A percentile compares a stretch with the other conserved stretches of the same genome.
These are phyloP conservation scores for Rhea pennata DNA, from an alignment of 2,113 vertebrate species.

Conservation along the genomic window DNA sequence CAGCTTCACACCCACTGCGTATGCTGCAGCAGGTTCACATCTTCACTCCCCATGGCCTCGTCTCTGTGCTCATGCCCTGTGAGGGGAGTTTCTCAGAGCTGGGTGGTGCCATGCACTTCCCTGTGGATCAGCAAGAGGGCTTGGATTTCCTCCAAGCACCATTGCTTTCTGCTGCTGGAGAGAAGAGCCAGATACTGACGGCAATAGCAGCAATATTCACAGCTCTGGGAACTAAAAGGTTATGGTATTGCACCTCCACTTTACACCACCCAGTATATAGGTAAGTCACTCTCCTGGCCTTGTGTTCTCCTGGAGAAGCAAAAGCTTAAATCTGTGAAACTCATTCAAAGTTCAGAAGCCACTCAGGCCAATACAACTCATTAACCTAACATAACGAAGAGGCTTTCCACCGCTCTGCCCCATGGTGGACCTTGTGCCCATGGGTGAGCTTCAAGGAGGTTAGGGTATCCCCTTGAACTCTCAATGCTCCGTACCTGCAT, in stretches of 20 bases:
- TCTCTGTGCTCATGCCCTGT: neutral
- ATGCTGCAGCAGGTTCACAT: fast-evolving
- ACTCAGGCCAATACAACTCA: neutral
- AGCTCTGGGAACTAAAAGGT: neutral
- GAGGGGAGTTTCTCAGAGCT: neutral
- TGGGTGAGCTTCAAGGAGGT: neutral
- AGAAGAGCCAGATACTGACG: neutral
- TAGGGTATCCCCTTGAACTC: neutral
- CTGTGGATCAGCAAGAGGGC: neutral
- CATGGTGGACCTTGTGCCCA: neutral
- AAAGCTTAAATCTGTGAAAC: neutral
- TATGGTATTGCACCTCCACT: neutral
- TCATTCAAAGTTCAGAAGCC: neutral
- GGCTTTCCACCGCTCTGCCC: neutral
- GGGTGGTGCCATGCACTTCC: neutral
- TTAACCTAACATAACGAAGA: neutral
- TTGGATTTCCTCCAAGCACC: neutral
- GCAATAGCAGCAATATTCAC: neutral
- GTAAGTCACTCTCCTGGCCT: neutral
- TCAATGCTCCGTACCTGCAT: conserved; percentile 83
- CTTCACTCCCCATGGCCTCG: neutral
- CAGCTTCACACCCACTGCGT: neutral
- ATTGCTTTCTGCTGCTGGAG: neutral
- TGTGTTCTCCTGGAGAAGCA: neutral
- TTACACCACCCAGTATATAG: neutral